Conservation (phyloP, 2,113 vertebrate species). For the Cynocephalus volans region DNA sequence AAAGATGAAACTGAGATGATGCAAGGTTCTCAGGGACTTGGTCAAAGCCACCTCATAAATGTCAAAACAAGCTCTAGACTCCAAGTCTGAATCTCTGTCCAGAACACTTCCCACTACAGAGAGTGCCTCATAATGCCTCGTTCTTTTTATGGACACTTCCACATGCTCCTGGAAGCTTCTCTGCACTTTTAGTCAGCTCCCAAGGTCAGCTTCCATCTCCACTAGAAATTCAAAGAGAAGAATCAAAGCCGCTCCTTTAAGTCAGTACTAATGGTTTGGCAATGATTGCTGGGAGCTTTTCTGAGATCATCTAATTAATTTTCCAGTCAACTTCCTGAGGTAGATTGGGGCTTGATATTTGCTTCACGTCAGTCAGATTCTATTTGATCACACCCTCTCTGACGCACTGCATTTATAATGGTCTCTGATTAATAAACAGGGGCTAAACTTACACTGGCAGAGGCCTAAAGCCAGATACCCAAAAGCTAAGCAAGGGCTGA, state of each 20-base stretch:
- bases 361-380: not conserved
- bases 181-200: not conserved
- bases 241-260: not conserved
- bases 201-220: not conserved
- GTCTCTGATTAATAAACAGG: constrained; percentile 31
- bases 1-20: not conserved
- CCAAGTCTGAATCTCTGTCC: not conserved
- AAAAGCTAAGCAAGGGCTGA: not conserved
- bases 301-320: constrained; percentile 51
- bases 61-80: not conserved
- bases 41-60: not conserved
- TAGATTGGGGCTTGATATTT: not conserved
- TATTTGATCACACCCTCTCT: not conserved
- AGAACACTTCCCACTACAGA: not conserved
- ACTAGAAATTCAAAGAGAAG: not conserved
- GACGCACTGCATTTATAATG: not conserved
- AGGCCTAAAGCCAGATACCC: not conserved
- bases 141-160: not conserved
- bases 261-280: not conserved
- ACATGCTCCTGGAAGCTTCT: not conserved
- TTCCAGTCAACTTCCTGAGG: not conserved
- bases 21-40: not conserved
- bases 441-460: not conserved
- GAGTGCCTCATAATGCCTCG: rapidly evolving
- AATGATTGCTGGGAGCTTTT: not conserved